phyloP scores from a whole-genome alignment of 2,113 vertebrate species.

The Corynorhinus townsendii region DNA sequence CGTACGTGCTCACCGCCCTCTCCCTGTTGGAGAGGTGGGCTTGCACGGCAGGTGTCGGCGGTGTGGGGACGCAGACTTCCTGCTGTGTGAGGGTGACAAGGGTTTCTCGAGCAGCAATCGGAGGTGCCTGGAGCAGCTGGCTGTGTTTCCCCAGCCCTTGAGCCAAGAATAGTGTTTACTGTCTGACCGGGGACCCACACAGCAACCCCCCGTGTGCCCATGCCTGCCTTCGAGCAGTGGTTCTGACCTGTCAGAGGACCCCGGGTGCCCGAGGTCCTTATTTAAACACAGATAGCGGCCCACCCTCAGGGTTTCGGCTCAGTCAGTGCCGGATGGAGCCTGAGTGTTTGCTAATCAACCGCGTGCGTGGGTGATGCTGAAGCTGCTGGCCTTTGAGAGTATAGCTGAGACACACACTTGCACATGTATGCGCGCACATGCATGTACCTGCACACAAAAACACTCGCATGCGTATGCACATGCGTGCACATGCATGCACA shows the following conservation, averaged over 20 bases:
- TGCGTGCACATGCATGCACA: fast-evolving
- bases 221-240: neutral
- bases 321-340: neutral
- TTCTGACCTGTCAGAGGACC: neutral
- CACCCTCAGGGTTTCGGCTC: neutral
- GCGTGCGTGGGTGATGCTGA: neutral
- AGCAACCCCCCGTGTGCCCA: neutral
- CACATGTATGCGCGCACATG: neutral
- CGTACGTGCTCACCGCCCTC: no score
- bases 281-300: neutral
- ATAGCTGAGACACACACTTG: fast-evolving
- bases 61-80: fast-evolving
- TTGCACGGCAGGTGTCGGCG: neutral
- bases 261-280: neutral
- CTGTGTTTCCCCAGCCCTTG: no score
- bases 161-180: neutral
- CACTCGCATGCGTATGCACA: no score
- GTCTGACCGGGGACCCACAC: neutral
- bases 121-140: neutral
- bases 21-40: neutral
- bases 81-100: neutral
- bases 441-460: neutral
- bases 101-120: no score
- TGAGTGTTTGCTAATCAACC: neutral
- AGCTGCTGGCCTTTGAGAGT: neutral